These are phyloP conservation scores for Bombyx huttoni DNA, from an alignment of 2,888 invertebrate genomes.

Conservation along the genomic window DNA sequence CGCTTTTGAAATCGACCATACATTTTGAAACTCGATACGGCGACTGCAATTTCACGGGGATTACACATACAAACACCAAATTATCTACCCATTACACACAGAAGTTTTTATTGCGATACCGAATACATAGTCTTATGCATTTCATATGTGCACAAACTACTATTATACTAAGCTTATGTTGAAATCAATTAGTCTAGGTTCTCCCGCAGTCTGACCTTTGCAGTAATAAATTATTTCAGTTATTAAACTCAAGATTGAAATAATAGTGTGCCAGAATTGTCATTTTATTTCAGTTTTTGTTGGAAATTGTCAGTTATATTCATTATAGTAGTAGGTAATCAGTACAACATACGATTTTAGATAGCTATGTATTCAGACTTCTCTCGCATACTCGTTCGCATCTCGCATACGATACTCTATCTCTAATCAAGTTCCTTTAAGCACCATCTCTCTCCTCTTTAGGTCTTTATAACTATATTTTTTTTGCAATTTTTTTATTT, in stretches of 20 bases:
- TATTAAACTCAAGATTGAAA: background rate
- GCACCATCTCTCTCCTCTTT: too few species aligned
- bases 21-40: conserved; percentile 1
- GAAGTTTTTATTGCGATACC: conserved; percentile 10
- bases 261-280: background rate
- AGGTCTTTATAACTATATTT: too few species aligned
- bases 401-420: too few species aligned
- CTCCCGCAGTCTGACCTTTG: background rate
- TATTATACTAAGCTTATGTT: conserved; percentile 4
- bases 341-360: too few species aligned
- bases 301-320: too few species aligned
- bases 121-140: conserved; percentile 5
- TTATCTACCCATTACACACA: background rate
- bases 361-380: too few species aligned
- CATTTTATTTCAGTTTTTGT: too few species aligned
- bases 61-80: conserved; percentile 8
- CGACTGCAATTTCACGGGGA: conserved; percentile 10
- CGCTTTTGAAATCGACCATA: background rate
- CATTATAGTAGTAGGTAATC: too few species aligned
- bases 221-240: background rate
- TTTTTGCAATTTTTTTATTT: too few species aligned
- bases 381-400: too few species aligned
- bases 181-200: conserved; percentile 7
- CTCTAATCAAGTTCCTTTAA: too few species aligned
- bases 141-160: conserved; percentile 10